Evolutionary conservation across 53 echinoderm and acorn worm genomes (phyloP).

Genomic region (Crossaster papposus): DNA sequence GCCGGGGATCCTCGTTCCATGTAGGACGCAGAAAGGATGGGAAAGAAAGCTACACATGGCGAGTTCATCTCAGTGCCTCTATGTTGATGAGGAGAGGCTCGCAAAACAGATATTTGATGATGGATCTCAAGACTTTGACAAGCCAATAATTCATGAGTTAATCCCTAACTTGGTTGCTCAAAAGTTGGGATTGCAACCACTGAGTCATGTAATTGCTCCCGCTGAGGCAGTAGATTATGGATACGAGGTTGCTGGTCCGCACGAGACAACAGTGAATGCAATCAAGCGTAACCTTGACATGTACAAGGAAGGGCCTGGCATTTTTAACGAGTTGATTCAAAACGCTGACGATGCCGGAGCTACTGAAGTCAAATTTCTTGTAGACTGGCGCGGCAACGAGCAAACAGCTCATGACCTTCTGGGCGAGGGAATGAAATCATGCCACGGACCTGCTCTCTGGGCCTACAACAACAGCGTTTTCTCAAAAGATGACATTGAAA

Average conservation of each 20-base stretch:
- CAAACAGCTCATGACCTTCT: conserved; percentile 54
- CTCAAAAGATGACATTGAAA: conserved; percentile 75
- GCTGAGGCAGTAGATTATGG: conserved; percentile 36
- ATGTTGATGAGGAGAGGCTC: conserved; percentile 57
- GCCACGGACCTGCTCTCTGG: conserved; percentile 92
- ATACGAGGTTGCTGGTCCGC: conserved; percentile 56
- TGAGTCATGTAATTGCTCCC: conserved; percentile 53
- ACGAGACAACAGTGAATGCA: conserved; percentile 59
- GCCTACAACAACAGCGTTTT: conserved; percentile 84
- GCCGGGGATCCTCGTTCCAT: conserved; percentile 53
- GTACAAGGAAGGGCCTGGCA: conserved; percentile 64
- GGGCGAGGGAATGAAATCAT: conserved; percentile 72
- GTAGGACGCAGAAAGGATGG: not conserved
- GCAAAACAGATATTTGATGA: conserved; percentile 14
- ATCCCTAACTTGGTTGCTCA: conserved; percentile 45
- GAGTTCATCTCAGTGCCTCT: conserved; percentile 17
- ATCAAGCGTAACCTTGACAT: conserved; percentile 70
- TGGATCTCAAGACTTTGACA: not conserved
- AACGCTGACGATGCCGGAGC: conserved; percentile 99
- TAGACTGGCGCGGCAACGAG: conserved; percentile 80
- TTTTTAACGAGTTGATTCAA: conserved; percentile 91
- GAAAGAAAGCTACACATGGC: not conserved
- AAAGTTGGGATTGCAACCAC: conserved; percentile 30
- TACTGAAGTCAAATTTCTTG: conserved; percentile 83
- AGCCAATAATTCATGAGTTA: conserved; percentile 33